phyloP scores from a whole-genome alignment of 2,113 vertebrate genomes.

The Aldabrachelys gigantea region DNA sequence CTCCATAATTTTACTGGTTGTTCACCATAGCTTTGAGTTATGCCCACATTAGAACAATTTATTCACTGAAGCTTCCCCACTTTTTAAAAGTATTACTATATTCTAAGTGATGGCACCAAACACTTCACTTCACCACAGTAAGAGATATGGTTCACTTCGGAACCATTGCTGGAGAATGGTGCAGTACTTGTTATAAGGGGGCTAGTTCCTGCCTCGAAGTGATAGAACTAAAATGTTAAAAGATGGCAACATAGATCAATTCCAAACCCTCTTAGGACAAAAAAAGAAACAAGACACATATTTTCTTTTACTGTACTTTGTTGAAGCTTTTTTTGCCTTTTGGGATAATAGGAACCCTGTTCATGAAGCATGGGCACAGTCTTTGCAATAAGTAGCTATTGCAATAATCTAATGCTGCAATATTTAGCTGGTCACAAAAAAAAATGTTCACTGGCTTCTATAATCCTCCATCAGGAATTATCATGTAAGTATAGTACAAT shows the following conservation, averaged over 20 bases:
- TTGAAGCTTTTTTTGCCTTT: not conserved
- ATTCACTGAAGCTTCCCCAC: not conserved
- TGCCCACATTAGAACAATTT: not conserved
- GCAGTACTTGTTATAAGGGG: not conserved
- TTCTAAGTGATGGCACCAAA: not conserved
- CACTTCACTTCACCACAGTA: accelerated
- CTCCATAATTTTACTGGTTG: not conserved
- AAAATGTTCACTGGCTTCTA: not conserved
- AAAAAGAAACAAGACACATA: constrained; percentile 27
- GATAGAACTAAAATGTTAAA: constrained; percentile 1
- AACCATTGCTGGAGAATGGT: not conserved
- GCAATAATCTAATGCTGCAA: not conserved
- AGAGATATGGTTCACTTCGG: not conserved
- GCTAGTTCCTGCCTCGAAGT: not conserved
- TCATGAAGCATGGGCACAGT: not conserved
- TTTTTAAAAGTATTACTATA: not conserved
- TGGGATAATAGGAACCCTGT: constrained; percentile 23
- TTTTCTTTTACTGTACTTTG: not conserved
- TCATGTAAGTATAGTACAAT: not conserved
- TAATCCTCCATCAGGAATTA: constrained; percentile 1
- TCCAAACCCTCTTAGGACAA: not conserved
- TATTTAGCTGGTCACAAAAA: not conserved
- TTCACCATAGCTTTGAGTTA: not conserved
- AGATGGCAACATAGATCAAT: constrained; percentile 4
- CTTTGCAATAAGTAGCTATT: not conserved